Base-by-base conservation (phyloP, 2,113 vertebrate species). In the Pelodiscus sinensis region DNA sequence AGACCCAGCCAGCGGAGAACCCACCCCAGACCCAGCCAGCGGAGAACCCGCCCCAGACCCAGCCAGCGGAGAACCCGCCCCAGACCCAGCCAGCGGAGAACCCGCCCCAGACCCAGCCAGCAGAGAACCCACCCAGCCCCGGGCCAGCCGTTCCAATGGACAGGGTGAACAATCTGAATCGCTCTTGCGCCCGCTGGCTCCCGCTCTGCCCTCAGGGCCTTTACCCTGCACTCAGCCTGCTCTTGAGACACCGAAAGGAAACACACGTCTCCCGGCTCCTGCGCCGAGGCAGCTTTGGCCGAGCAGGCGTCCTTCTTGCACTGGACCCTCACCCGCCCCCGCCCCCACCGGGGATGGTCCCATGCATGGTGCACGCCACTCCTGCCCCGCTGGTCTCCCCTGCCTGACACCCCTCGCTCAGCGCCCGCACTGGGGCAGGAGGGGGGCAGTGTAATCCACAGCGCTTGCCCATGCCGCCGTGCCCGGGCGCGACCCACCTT, bases 401-500 rank as follows among this genome's bases (percentile, higher is more conserved):
- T n/a, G 18, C 16, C 65, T 68, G 18, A 19, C 9, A 16, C 31
- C 2, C 5, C 65, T 8, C 31, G 44, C 44, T 44, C 44, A 44
- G 44, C 44, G 44, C 4, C 44, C 44, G 5, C 6, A 44, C 44
- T 44, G 44, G 44, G 44, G 44, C 52, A 21, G 55, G 25, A 2
- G 25, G 25, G 11, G 29, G 14, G 29, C 62, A 31, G 62, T 65
- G 31, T 65, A 65, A 31, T 65, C 62, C 29, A 9, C 10, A 9
- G 57, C 24, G 7, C 44, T 44, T 44, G 38, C 38, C 38, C 57
- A 58, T 22, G 56, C 29, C 29, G 60, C 29, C 80, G 3, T 8
- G 0, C 1, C 4, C n/a, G 9, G 56, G 57, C 1, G 0, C n/a
- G 31, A 95, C 98, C 87, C 31, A 99, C 99, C 99, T 98, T 98